These are phyloP conservation scores for Phaethornis superciliosus DNA, from an alignment of 2,113 vertebrate species.

Conservation along the genomic window DNA sequence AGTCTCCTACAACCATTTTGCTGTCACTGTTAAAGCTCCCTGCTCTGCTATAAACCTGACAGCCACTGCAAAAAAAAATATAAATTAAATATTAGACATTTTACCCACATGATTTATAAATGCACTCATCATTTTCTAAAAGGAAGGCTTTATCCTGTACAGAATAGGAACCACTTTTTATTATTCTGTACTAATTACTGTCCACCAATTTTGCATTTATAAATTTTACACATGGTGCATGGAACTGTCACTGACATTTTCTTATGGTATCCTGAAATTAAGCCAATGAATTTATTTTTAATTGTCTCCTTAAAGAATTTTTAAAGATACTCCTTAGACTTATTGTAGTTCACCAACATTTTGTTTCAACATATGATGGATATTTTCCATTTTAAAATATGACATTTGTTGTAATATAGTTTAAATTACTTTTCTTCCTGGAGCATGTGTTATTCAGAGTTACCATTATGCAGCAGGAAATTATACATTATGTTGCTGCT, in stretches of 20 bases:
- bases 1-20: background rate
- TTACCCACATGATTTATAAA: background rate
- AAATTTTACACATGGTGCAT: background rate
- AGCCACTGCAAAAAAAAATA: background rate
- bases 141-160: background rate
- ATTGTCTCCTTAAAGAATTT: conserved; percentile 68
- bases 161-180: background rate
- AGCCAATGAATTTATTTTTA: conserved; percentile 77
- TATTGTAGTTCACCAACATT: conserved; percentile 49
- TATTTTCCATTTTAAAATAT: conserved; percentile 78
- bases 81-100: background rate
- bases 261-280: conserved; percentile 66
- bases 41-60: background rate
- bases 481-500: conserved; percentile 75
- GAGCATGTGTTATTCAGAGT: conserved; percentile 72
- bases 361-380: conserved; percentile 70
- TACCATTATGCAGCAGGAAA: conserved; percentile 74
- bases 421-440: conserved; percentile 80
- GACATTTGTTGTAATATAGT: conserved; percentile 79
- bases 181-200: background rate
- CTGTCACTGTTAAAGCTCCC: background rate
- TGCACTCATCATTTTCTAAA: background rate
- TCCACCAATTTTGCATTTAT: conserved; percentile 29
- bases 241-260: conserved; percentile 63
- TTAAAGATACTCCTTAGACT: conserved; percentile 64